These are phyloP conservation scores for Gorsachius goisagi DNA, from an alignment of 2,113 vertebrate genomes.

Conservation along the genomic window DNA sequence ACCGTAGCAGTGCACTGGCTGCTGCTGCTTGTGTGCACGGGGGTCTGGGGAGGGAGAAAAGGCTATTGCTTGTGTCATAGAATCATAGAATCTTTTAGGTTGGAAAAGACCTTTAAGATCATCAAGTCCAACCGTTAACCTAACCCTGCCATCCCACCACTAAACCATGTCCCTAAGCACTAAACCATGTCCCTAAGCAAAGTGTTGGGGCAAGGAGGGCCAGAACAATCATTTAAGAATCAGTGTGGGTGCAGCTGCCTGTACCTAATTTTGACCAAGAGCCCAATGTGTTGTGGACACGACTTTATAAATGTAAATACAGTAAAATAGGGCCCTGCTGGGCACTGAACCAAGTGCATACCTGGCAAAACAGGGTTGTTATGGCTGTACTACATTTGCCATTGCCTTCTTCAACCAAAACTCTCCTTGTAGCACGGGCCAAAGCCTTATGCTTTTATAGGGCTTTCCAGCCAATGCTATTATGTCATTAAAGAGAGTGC, in stretches of 20 bases:
- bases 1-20: neutral
- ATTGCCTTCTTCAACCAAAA: neutral
- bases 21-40: neutral
- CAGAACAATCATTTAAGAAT: neutral
- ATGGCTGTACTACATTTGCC: neutral
- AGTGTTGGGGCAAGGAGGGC: neutral
- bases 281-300: neutral
- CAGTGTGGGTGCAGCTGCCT: neutral
- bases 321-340: neutral
- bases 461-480: neutral
- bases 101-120: no score
- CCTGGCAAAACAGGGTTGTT: neutral
- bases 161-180: no score
- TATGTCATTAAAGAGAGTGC: neutral
- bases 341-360: neutral
- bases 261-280: neutral
- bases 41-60: fast-evolving
- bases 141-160: no score
- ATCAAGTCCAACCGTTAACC: no score
- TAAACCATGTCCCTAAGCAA: no score
- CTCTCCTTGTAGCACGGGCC: neutral
- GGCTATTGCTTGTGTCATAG: fast-evolving
- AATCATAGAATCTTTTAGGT: no score
- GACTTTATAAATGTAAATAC: neutral
- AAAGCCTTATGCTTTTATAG: neutral